A percentile compares a stretch with the other conserved stretches of the same genome.
Conservation (phyloP, 2,113 vertebrate genomes). For the Stegastes partitus region DNA sequence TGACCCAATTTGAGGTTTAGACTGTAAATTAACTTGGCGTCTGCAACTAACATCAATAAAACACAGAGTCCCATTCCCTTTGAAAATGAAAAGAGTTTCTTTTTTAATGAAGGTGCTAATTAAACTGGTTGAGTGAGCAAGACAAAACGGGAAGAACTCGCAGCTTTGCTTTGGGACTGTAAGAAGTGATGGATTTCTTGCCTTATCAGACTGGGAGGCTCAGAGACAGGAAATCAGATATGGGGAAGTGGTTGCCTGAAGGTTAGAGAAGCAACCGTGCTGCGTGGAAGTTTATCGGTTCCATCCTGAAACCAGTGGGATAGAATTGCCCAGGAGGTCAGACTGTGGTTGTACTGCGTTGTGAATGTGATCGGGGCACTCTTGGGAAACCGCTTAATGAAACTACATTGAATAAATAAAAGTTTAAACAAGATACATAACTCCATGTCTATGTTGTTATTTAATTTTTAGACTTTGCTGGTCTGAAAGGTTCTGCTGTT, state of each 20-base stretch:
- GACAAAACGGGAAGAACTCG: constrained; percentile 10
- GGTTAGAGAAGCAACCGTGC: constrained; percentile 7
- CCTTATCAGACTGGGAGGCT: constrained; percentile 25
- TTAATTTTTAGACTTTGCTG: constrained; percentile 4
- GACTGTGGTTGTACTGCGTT: neutral
- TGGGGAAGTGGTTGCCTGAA: neutral
- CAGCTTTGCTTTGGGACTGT: constrained; percentile 46
- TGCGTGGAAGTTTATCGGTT: neutral
- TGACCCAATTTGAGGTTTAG: constrained; percentile 85
- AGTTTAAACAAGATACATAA: neutral
- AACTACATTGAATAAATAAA: neutral
- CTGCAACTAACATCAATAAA: constrained; percentile 83
- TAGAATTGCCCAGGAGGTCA: neutral
- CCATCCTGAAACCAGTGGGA: neutral
- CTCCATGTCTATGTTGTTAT: neutral
- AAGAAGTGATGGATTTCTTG: constrained; percentile 49
- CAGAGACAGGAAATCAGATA: constrained; percentile 33
- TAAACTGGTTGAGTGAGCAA: constrained; percentile 72
- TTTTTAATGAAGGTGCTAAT: constrained; percentile 81
- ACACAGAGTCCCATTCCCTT: constrained; percentile 68
- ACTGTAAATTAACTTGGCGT: constrained; percentile 86
- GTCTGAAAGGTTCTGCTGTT: constrained; percentile 14
- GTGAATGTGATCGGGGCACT: too few species aligned
- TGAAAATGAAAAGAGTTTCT: constrained; percentile 76
- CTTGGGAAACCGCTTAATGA: too few species aligned